phyloP scores from a whole-genome alignment of 2,888 invertebrate genomes.

The Caenorhabditis macrosperma region DNA sequence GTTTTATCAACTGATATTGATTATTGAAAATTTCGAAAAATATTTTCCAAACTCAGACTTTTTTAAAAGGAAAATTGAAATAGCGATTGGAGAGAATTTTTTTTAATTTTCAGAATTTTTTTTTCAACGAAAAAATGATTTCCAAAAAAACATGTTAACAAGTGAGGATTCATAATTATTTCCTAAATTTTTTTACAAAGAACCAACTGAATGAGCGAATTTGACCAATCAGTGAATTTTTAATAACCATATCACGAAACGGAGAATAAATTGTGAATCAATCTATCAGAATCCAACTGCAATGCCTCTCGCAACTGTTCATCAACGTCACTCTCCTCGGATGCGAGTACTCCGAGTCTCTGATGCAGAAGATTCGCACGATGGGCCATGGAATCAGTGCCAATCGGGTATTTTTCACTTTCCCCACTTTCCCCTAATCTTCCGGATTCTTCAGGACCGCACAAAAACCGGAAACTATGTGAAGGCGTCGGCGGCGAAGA shows the following conservation, averaged over 20 bases:
- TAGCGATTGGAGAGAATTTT: no score
- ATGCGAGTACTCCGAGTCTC: conserved; percentile 60
- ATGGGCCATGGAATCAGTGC: conserved; percentile 62
- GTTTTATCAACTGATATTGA: no score
- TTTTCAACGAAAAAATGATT: no score
- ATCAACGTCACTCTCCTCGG: conserved; percentile 67
- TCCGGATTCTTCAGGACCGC: conserved; percentile 29
- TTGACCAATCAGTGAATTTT: no score
- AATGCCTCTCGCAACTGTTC: conserved; percentile 67
- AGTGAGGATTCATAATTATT: no score
- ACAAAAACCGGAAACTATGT: conserved; percentile 53
- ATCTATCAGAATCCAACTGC: conserved; percentile 64
- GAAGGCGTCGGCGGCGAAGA: conserved; percentile 57
- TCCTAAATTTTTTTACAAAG: not conserved
- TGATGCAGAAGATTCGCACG: conserved; percentile 62
- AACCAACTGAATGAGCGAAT: not conserved
- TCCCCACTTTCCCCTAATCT: not conserved
- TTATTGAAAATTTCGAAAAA: no score
- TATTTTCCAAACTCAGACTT: no score
- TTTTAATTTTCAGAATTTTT: no score
- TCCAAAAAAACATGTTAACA: no score
- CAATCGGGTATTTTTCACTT: not conserved
- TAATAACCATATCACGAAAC: no score
- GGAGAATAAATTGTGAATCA: no score
- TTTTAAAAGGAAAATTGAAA: no score